These are phyloP conservation scores for Condylura cristata DNA, from an alignment of 2,113 vertebrate genomes.

Conservation along the genomic window DNA sequence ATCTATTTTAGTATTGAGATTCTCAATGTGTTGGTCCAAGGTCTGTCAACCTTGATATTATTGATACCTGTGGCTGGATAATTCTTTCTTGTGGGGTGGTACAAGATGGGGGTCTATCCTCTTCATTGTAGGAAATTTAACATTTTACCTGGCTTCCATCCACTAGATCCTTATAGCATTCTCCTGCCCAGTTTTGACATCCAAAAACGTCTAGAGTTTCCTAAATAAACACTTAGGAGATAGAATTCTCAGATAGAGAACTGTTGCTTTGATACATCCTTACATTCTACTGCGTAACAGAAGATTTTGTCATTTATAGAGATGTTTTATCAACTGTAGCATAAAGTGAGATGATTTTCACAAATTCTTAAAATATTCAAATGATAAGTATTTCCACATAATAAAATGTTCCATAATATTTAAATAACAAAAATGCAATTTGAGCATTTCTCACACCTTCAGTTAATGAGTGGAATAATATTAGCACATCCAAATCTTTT, in stretches of 20 bases:
- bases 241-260: neutral
- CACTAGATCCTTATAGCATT: neutral
- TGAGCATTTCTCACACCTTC: neutral
- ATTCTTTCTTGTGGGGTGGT: neutral
- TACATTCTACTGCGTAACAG: neutral
- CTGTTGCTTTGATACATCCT: neutral
- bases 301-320: neutral
- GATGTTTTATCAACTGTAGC: neutral
- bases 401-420: neutral
- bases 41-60: neutral
- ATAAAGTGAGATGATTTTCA: neutral
- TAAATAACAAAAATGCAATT: neutral
- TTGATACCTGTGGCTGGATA: neutral
- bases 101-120: neutral
- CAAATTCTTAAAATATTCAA: neutral
- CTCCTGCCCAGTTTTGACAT: neutral
- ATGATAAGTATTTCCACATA: neutral
- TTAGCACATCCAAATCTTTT: neutral
- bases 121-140: neutral
- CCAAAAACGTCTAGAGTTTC: neutral
- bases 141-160: neutral
- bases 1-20: neutral
- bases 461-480: neutral
- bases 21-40: neutral
- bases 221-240: neutral